Percentiles rank a stretch among this genome's conserved stretches.
Conservation (phyloP, 2,113 vertebrate species). For the Sterrhoptilus dennistouni region DNA sequence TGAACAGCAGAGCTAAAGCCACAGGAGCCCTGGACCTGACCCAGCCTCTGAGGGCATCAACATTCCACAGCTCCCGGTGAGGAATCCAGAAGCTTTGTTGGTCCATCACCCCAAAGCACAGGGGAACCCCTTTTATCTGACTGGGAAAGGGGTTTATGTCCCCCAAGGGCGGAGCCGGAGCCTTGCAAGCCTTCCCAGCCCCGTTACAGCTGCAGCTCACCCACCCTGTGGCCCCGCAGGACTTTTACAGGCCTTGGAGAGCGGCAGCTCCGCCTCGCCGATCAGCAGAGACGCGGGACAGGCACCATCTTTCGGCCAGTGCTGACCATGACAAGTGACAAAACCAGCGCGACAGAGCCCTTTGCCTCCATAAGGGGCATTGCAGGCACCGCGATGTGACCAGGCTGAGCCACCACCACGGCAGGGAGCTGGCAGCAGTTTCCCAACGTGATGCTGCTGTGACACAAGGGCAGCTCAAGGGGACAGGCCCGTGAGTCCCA, state of each 20-base stretch:
- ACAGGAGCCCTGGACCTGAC: not conserved
- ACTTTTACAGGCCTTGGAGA: not conserved
- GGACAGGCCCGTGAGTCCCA: not conserved
- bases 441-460: not conserved
- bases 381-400: not conserved
- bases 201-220: not conserved
- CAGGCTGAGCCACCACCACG: not conserved
- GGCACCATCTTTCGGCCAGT: conserved; percentile 48
- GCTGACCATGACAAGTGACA: conserved; percentile 36
- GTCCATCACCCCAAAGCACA: not conserved
- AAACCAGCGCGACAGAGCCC: not conserved
- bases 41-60: not conserved
- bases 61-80: not conserved
- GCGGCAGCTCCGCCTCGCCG: not conserved
- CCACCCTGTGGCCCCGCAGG: not conserved
- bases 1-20: not conserved
- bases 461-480: not conserved
- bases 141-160: rapidly evolving
- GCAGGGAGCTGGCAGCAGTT: not conserved
- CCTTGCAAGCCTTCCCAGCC: not conserved
- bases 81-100: not conserved
- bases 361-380: not conserved
- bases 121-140: not conserved
- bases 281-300: not conserved
- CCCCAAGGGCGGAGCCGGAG: not conserved